phyloP scores from a whole-genome alignment of 2,888 invertebrate species.

The Meiosimyza decipiens region DNA sequence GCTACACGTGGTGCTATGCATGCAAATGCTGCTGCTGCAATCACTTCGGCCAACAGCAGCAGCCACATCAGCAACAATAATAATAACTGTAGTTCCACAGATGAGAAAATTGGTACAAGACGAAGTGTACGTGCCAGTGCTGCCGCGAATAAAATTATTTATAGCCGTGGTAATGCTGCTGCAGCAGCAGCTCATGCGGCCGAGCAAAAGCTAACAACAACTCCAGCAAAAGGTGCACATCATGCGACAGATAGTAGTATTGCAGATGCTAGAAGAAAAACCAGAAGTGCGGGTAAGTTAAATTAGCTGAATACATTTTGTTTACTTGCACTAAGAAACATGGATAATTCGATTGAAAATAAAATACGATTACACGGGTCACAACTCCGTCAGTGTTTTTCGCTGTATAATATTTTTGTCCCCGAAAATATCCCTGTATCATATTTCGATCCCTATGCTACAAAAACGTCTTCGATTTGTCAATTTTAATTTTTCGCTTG shows the following conservation, averaged over 20 bases:
- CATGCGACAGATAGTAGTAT: slow-evolving; percentile 51
- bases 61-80: slow-evolving; percentile 34
- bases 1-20: slow-evolving; percentile 55
- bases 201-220: slow-evolving; percentile 48
- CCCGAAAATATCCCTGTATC: too few relatives aligned
- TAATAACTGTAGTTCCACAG: slow-evolving; percentile 49
- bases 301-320: not conserved
- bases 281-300: slow-evolving; percentile 75
- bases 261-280: slow-evolving; percentile 71
- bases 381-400: too few relatives aligned
- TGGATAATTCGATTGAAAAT: too few relatives aligned
- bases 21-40: slow-evolving; percentile 48
- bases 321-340: too few relatives aligned
- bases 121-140: slow-evolving; percentile 69
- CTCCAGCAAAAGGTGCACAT: slow-evolving; percentile 62
- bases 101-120: slow-evolving; percentile 70
- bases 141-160: slow-evolving; percentile 66
- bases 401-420: too few relatives aligned
- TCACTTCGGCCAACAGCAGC: slow-evolving; percentile 12
- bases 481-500: too few relatives aligned
- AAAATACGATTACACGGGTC: too few relatives aligned
- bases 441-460: too few relatives aligned
- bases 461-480: too few relatives aligned
- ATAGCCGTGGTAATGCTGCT: slow-evolving; percentile 56
- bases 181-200: slow-evolving; percentile 48